phyloP scores from a whole-genome alignment of 2,888 invertebrate genomes.

The Zele albiditarsus region DNA sequence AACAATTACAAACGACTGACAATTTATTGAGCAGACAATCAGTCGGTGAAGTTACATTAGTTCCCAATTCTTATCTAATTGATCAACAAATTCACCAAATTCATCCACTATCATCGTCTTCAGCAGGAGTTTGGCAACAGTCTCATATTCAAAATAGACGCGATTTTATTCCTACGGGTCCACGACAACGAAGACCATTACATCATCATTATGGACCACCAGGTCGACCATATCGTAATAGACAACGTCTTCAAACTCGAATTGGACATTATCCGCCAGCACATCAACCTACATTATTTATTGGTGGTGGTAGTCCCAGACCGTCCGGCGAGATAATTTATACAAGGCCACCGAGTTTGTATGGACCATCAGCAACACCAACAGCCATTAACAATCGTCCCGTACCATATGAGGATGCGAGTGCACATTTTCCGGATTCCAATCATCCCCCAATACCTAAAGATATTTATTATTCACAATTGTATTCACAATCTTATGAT shows the following conservation, averaged over 20 bases:
- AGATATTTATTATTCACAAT: conserved; percentile 63
- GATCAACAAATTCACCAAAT: conserved; percentile 26
- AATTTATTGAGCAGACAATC: neutral
- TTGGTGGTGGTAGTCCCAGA: conserved; percentile 45
- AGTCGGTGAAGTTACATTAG: neutral
- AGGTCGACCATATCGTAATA: conserved; percentile 22
- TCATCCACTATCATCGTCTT: conserved; percentile 13
- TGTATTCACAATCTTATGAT: conserved; percentile 68
- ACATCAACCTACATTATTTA: conserved; percentile 44
- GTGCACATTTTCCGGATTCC: conserved; percentile 60
- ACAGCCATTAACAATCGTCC: conserved; percentile 50
- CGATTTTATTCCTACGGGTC: conserved; percentile 25
- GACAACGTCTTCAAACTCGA: conserved; percentile 53
- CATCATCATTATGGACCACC: conserved; percentile 33
- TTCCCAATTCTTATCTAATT: conserved; percentile 12
- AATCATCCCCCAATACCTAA: conserved; percentile 51
- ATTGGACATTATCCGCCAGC: conserved; percentile 53
- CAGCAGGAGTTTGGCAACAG: conserved; percentile 30
- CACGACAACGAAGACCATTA: conserved; percentile 33
- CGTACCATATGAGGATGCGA: conserved; percentile 58
- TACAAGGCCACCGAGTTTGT: conserved; percentile 57
- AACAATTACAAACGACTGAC: neutral
- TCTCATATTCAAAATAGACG: conserved; percentile 35
- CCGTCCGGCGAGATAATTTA: conserved; percentile 63
- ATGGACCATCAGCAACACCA: conserved; percentile 53